A percentile compares a stretch with the other conserved stretches of the same genome.
Conservation (phyloP, 2,888 invertebrate genomes). For the Agonum fuliginosum region DNA sequence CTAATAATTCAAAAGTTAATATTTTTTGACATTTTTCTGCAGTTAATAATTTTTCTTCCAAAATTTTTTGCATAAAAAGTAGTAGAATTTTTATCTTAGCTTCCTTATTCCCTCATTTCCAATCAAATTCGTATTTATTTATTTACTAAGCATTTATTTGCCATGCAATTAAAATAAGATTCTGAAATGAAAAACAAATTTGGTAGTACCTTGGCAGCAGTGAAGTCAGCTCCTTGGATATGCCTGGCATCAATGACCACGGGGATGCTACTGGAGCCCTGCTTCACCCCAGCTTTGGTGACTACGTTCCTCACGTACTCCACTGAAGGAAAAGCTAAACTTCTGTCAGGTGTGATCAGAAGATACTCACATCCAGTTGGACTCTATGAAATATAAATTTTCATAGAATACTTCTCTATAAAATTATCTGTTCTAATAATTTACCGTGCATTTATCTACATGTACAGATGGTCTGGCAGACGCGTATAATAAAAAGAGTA, state of each 20-base stretch:
- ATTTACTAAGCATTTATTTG: too few species aligned
- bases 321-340: constrained; percentile 79
- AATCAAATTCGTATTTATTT: too few species aligned
- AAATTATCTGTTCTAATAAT: too few species aligned
- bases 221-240: constrained; percentile 80
- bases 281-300: constrained; percentile 81
- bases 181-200: too few species aligned
- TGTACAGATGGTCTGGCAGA: constrained; percentile 79
- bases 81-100: too few species aligned
- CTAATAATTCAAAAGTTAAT: too few species aligned
- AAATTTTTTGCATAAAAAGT: too few species aligned
- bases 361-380: constrained; percentile 75
- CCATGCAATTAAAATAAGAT: too few species aligned
- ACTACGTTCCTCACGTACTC: constrained; percentile 81
- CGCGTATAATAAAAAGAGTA: constrained; percentile 78
- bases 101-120: too few species aligned
- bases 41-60: too few species aligned
- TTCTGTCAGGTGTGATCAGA: constrained; percentile 78
- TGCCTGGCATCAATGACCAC: constrained; percentile 79
- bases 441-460: constrained; percentile 76
- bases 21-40: too few species aligned
- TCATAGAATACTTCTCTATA: too few species aligned
- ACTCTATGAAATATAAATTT: constrained; percentile 69
- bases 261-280: constrained; percentile 76
- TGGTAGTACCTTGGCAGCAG: constrained; percentile 77